These are phyloP conservation scores for Schrankia costaestrigalis DNA, from an alignment of 2,888 invertebrate genomes.

Conservation along the genomic window DNA sequence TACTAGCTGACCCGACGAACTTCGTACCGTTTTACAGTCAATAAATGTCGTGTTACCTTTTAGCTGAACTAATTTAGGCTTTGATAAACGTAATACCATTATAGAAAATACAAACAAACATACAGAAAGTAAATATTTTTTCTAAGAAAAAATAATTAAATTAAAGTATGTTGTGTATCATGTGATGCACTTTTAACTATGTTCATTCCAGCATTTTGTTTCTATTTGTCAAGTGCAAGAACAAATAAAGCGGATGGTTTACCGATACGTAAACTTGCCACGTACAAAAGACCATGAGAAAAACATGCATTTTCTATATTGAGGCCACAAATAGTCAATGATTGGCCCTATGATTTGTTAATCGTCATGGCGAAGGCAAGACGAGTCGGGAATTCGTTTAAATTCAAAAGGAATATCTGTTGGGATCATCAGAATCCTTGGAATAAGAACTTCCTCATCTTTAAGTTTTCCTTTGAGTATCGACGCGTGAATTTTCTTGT, in stretches of 20 bases:
- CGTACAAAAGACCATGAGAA: slow-evolving; percentile 3
- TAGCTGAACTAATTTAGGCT: too few species aligned
- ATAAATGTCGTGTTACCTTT: too few species aligned
- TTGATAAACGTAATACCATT: too few species aligned
- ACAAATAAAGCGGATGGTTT: too few species aligned
- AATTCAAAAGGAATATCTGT: slow-evolving; percentile 16
- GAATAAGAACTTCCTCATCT: slow-evolving; percentile 13
- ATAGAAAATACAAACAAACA: too few species aligned
- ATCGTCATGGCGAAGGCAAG: slow-evolving; percentile 1
- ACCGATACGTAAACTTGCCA: neutral
- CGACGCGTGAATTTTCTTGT: slow-evolving; percentile 17
- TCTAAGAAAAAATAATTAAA: too few species aligned
- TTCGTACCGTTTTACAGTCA: neutral
- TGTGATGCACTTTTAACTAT: too few species aligned
- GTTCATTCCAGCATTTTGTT: too few species aligned
- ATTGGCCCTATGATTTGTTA: neutral
- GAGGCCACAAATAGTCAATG: neutral
- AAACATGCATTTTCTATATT: slow-evolving; percentile 3
- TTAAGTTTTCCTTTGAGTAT: slow-evolving; percentile 16
- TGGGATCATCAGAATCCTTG: slow-evolving; percentile 19
- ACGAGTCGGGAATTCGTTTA: neutral
- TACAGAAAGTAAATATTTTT: too few species aligned
- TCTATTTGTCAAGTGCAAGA: too few species aligned
- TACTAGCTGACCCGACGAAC: neutral
- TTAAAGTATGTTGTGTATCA: too few species aligned